These are phyloP conservation scores for Cladopsammia gracilis DNA, from an alignment of 64 coral and sea anemone species.

Conservation along the genomic window DNA sequence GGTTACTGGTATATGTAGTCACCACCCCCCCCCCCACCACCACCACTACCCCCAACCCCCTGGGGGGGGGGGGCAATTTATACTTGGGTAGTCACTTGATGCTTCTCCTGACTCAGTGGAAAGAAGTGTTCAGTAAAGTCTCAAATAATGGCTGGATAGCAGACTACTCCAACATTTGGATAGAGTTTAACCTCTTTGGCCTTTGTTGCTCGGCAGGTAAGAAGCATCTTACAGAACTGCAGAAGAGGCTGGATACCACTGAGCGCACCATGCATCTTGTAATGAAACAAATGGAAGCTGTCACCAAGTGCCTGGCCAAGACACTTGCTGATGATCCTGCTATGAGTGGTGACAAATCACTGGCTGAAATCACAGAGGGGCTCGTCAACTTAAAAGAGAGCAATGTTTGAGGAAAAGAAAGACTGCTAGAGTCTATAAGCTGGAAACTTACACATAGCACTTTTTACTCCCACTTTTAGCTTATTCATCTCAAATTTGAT, in stretches of 20 bases:
- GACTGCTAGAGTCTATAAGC: background rate
- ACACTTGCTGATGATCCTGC: conserved; percentile 90
- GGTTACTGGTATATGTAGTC: no score
- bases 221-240: conserved; percentile 84
- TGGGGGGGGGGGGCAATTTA: no score
- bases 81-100: no score
- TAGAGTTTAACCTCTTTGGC: background rate
- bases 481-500: background rate
- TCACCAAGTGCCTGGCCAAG: conserved; percentile 98
- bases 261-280: conserved; percentile 99
- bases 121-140: no score
- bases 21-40: no score
- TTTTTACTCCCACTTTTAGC: background rate
- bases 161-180: no score
- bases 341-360: conserved; percentile 81
- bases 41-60: no score
- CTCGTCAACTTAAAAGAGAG: conserved; percentile 92
- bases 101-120: no score
- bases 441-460: background rate
- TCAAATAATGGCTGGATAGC: no score
- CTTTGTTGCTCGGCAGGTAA: conserved; percentile 53
- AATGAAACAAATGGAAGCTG: conserved; percentile 99
- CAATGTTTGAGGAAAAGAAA: conserved; percentile 71
- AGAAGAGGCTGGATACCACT: conserved; percentile 98
- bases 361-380: conserved; percentile 91